phyloP scores from a whole-genome alignment of 2,888 invertebrate species.

The Cistogaster globosa region DNA sequence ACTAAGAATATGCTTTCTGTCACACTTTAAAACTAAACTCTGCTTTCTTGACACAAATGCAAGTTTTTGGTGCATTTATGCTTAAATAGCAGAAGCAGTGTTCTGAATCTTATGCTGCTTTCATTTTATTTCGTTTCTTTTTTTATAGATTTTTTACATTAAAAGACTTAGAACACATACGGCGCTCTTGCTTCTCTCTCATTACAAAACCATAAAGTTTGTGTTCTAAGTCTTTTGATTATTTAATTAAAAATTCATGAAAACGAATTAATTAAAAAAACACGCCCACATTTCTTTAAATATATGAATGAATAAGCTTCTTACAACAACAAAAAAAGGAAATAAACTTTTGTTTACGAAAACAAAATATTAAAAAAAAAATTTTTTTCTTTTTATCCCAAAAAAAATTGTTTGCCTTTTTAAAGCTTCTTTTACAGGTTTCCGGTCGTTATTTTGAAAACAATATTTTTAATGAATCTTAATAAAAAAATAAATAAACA shows the following conservation, averaged over 20 bases:
- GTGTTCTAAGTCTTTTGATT: conserved; percentile 59
- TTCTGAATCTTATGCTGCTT: no score
- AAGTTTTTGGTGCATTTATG: no score
- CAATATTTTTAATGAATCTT: neutral
- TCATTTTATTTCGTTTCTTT: no score
- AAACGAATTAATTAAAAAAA: neutral
- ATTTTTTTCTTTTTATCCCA: no score
- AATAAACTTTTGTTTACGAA: neutral
- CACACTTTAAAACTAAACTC: no score
- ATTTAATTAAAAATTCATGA: neutral
- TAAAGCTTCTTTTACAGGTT: conserved; percentile 34
- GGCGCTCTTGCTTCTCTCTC: neutral
- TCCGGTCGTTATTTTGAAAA: conserved; percentile 27
- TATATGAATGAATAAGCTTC: neutral
- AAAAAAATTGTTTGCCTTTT: conserved; percentile 37
- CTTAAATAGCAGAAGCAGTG: no score
- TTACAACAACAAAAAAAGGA: no score
- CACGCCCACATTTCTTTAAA: neutral
- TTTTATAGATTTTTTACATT: no score
- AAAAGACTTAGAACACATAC: conserved; percentile 2
- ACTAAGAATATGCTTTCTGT: no score
- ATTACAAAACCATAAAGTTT: conserved; percentile 7
- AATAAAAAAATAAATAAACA: conserved; percentile 2
- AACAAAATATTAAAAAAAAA: neutral
- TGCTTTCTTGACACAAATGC: no score